Conservation (phyloP, 2,888 invertebrate genomes). For the Melanostoma scalare region DNA sequence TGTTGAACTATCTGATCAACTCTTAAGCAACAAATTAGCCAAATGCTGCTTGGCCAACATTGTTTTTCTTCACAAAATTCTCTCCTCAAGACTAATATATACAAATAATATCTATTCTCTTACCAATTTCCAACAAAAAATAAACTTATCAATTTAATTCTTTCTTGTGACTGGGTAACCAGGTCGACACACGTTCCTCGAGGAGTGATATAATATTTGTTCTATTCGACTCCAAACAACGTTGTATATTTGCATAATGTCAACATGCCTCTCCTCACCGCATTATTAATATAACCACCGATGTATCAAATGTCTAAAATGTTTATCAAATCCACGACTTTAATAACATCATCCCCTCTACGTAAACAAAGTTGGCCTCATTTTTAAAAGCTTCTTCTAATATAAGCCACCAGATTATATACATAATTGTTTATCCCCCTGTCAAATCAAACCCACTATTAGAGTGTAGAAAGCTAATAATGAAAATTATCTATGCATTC, state of each 20-base stretch:
- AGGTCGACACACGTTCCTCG: neutral
- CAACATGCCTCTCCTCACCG: neutral
- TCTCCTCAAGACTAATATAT: no score
- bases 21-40: no score
- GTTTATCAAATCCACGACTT: slow-evolving; percentile 12
- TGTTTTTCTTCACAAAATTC: no score
- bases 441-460: slow-evolving; percentile 23
- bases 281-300: slow-evolving; percentile 2
- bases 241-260: slow-evolving; percentile 21
- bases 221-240: neutral
- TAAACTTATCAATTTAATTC: no score
- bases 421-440: slow-evolving; percentile 34
- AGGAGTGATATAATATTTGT: neutral
- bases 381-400: slow-evolving; percentile 23
- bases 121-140: no score
- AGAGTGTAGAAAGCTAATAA: slow-evolving; percentile 42
- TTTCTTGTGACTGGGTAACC: no score
- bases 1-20: no score
- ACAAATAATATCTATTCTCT: no score
- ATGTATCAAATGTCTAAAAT: slow-evolving; percentile 29
- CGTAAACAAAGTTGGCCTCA: slow-evolving; percentile 27
- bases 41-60: no score
- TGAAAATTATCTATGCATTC: slow-evolving; percentile 42
- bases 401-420: slow-evolving; percentile 18
- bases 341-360: slow-evolving; percentile 18